Percentiles rank a stretch among this genome's conserved stretches.
Conservation (phyloP, 2,888 invertebrate species). For the Myopa tessellatipennis region DNA sequence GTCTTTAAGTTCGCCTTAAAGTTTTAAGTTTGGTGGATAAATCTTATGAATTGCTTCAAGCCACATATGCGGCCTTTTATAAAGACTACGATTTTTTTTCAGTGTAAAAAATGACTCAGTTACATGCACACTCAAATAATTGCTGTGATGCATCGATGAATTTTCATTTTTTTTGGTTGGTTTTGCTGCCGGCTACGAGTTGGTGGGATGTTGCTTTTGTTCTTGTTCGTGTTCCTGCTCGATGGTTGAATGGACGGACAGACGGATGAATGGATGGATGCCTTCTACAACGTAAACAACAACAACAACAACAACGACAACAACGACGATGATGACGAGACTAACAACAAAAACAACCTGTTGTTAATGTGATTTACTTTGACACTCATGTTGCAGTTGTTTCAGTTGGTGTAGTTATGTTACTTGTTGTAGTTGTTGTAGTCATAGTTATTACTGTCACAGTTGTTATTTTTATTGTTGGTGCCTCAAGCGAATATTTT, state of each 20-base stretch:
- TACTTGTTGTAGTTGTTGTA: conserved; percentile 22
- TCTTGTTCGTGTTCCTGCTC: neutral
- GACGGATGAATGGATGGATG: neutral
- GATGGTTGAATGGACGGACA: conserved; percentile 25
- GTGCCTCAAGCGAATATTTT: neutral
- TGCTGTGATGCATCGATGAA: conserved; percentile 26
- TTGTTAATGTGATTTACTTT: conserved; percentile 25
- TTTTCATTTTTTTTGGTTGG: conserved; percentile 18
- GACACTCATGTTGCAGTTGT: conserved; percentile 9
- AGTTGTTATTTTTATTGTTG: neutral
- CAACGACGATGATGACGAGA: neutral
- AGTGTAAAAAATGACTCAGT: no score
- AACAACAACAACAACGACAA: conserved; percentile 17
- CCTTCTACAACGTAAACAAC: conserved; percentile 11
- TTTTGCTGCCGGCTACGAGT: no score
- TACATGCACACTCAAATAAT: conserved; percentile 10
- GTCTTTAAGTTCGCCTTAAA: no score
- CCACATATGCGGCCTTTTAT: no score
- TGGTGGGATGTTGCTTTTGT: neutral
- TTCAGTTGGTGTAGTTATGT: conserved; percentile 15
- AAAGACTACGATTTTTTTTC: no score
- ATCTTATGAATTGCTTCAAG: no score
- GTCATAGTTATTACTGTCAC: no score
- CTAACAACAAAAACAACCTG: neutral
- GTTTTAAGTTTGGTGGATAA: no score